Evolutionary conservation across 1,140 invertebrate species (phyloP).

Genomic region (Ips typographus): DNA sequence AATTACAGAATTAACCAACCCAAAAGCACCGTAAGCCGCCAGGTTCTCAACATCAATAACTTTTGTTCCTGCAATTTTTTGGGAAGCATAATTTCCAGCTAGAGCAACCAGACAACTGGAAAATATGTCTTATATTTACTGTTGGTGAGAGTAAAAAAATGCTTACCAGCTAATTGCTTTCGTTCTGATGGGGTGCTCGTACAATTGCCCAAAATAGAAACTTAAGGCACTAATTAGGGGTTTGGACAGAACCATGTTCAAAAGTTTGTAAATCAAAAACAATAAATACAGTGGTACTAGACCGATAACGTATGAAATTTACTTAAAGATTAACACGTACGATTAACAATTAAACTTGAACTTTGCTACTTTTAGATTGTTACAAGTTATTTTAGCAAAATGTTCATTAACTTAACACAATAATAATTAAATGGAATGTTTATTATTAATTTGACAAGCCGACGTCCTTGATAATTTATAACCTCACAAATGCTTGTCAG

Average conservation of each 20-base stretch:
- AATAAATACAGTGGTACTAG: too few relatives aligned
- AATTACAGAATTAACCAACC: slow-evolving; percentile 54
- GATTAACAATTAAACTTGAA: too few relatives aligned
- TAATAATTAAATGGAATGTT: too few relatives aligned
- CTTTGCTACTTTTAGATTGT: too few relatives aligned
- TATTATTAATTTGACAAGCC: too few relatives aligned
- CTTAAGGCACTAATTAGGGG: slow-evolving; percentile 64
- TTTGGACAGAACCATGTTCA: slow-evolving; percentile 68
- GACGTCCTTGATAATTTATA: too few relatives aligned
- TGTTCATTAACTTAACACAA: too few relatives aligned
- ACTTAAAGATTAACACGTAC: too few relatives aligned
- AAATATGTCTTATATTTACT: slow-evolving; percentile 32
- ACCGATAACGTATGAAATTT: too few relatives aligned
- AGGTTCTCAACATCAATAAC: slow-evolving; percentile 63
- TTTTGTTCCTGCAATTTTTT: slow-evolving; percentile 62
- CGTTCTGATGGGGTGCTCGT: slow-evolving; percentile 68
- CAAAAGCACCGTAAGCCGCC: slow-evolving; percentile 69
- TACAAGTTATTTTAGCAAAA: too few relatives aligned
- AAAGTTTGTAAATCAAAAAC: too few relatives aligned
- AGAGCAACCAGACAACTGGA: slow-evolving; percentile 63
- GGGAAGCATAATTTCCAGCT: slow-evolving; percentile 66
- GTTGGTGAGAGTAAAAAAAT: not conserved
- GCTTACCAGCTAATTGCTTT: slow-evolving; percentile 72
- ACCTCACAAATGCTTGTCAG: too few relatives aligned
- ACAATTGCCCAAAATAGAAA: slow-evolving; percentile 69